Evolutionary conservation across 1,140 invertebrate genomes (phyloP), one percentile per base, ranked within the genome.

Genomic region (Prorops nasuta): DNA sequence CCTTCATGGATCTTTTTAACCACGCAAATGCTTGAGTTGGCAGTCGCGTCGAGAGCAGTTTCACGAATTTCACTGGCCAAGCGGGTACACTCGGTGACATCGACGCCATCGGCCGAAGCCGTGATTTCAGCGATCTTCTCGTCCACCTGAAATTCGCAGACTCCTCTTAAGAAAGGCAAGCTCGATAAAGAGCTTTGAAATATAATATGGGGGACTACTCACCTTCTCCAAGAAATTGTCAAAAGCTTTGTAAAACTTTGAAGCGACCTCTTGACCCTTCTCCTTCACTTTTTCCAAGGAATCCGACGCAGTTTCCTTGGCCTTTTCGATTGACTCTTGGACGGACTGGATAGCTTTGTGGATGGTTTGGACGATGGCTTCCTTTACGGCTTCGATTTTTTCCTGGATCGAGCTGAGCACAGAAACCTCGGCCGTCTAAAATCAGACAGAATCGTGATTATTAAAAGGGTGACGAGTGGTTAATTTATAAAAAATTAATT

Each of bases 21-120:
- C 1, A 67, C 20, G 22, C 69, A 71, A 1, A 1, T 6, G 18
- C 51, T 63, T 1, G 51, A 37, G 28, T 65, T 58, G 3, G 32
- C 2, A 2, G 63, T 18, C 0, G 61, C 20, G 3, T 40, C 31
- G 0, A 41, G 34, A 1, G 56, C 60, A 14, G 49, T n/a, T n/a
- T n/a, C n/a, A n/a, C n/a, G n/a, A n/a, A n/a, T n/a, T 10, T 19
- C 0, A 1, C 45, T 18, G 2, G 19, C 37, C 15, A 56, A 17
- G 16, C 22, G 8, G 15, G 19, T 50, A 17, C 60, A 63, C 28
- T 60, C 51, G 6, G 34, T 47, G 1, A 56, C 20, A 36, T 59
- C 39, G 10, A 40, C 35, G n/a, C 35, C 52, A 9, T 42, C 36
- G 14, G 9, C 34, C 14, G 24, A 32, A 0, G 9, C 15, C 1